phyloP scores from a whole-genome alignment of 1,140 invertebrate genomes.

The Anastrepha obliqua region DNA sequence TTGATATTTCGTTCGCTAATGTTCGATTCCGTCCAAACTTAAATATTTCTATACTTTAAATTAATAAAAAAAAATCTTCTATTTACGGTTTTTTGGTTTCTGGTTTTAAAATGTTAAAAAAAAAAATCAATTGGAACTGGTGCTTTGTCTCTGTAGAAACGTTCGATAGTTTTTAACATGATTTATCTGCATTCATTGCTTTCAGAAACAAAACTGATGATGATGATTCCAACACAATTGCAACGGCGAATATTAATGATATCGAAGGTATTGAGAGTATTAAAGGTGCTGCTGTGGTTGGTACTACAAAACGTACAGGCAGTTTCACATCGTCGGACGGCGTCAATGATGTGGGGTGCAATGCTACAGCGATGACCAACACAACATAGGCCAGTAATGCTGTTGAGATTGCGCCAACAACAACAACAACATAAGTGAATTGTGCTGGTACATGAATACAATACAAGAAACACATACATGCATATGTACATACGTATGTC shows the following conservation, averaged over 20 bases:
- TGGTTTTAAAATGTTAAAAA: neutral
- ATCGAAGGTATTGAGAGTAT: slow-evolving; percentile 1
- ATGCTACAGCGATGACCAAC: neutral
- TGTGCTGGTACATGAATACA: slow-evolving; percentile 53
- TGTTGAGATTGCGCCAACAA: slow-evolving; percentile 65
- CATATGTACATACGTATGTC: slow-evolving; percentile 59
- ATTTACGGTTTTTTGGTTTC: too few relatives aligned
- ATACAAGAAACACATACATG: neutral
- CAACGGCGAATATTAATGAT: slow-evolving; percentile 23
- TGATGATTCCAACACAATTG: slow-evolving; percentile 37
- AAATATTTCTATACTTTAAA: too few relatives aligned
- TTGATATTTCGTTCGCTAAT: too few relatives aligned
- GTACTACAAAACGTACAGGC: slow-evolving; percentile 9
- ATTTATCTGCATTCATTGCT: slow-evolving; percentile 5
- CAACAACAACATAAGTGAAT: slow-evolving; percentile 61
- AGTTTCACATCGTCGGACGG: slow-evolving; percentile 31
- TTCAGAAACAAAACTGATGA: slow-evolving; percentile 50
- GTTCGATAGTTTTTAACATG: slow-evolving; percentile 7
- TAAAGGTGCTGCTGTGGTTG: neutral
- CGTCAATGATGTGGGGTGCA: slow-evolving; percentile 10
- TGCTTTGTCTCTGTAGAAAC: neutral
- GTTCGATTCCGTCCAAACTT: too few relatives aligned
- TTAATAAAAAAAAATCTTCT: too few relatives aligned
- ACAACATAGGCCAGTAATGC: neutral
- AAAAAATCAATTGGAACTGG: slow-evolving; percentile 1